phyloP scores from a whole-genome alignment of 1,140 invertebrate genomes.

The Pseudomyrmex dendroicus region DNA sequence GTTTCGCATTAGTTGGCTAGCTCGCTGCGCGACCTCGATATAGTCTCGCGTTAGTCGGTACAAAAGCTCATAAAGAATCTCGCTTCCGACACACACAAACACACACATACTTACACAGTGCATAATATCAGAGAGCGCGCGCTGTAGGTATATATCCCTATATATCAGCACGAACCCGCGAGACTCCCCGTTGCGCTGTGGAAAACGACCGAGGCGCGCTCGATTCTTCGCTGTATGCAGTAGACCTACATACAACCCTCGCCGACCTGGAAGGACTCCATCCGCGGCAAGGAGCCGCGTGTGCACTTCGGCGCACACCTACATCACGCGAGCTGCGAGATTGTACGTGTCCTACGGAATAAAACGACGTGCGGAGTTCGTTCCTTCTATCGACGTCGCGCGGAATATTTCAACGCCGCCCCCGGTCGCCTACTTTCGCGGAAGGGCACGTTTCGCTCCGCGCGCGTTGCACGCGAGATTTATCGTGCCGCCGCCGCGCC shows the following conservation, averaged over 20 bases:
- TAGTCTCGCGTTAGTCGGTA: constrained; percentile 47
- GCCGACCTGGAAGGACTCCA: constrained; percentile 47
- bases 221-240: constrained; percentile 64
- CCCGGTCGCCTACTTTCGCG: constrained; percentile 24
- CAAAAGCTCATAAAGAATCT: constrained; percentile 75
- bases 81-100: constrained; percentile 47
- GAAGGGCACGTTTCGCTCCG: constrained; percentile 9
- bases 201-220: constrained; percentile 48
- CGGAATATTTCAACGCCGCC: constrained; percentile 32
- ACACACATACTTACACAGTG: constrained; percentile 11
- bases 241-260: constrained; percentile 59
- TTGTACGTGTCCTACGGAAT: not conserved
- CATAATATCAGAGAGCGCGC: constrained; percentile 75
- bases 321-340: not conserved
- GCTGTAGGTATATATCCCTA: constrained; percentile 63
- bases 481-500: constrained; percentile 6
- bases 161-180: constrained; percentile 70
- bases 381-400: constrained; percentile 28
- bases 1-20: constrained; percentile 28
- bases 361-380: no score
- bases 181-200: constrained; percentile 60
- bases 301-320: constrained; percentile 31
- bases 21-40: constrained; percentile 21
- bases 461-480: constrained; percentile 32
- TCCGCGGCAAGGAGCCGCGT: constrained; percentile 9